Evolutionary conservation across 2,888 invertebrate species (phyloP).

Genomic region (Netelia virgata): DNA sequence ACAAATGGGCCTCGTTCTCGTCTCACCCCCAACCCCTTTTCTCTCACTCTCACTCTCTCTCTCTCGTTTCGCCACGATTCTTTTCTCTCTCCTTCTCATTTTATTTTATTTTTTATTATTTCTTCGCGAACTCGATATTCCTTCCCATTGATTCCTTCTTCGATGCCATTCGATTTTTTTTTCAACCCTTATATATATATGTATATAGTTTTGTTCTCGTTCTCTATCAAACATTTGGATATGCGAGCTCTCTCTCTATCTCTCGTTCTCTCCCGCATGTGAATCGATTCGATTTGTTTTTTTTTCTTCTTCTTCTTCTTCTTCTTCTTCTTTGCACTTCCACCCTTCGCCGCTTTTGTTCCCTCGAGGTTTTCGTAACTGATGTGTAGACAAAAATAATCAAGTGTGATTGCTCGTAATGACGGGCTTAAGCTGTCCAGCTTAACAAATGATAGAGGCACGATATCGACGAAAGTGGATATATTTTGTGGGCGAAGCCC

Average conservation of each 20-base stretch:
- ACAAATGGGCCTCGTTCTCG: conserved; percentile 74
- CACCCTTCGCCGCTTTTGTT: conserved; percentile 11
- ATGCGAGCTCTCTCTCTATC: not conserved
- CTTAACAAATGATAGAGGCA: conserved; percentile 83
- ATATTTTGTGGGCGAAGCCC: not conserved
- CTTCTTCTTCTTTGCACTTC: conserved; percentile 6
- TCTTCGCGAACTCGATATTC: not conserved
- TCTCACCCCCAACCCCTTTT: conserved; percentile 43
- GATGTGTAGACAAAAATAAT: conserved; percentile 84
- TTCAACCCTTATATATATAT: not conserved
- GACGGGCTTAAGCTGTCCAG: conserved; percentile 84
- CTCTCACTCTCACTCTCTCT: conserved; percentile 36
- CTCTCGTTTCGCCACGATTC: conserved; percentile 45
- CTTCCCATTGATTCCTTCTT: conserved; percentile 20
- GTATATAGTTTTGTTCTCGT: not conserved
- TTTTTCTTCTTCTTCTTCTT: not conserved
- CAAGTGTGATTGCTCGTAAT: conserved; percentile 85
- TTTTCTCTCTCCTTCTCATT: conserved; percentile 31
- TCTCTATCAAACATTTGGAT: conserved; percentile 8
- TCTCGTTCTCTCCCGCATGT: not conserved
- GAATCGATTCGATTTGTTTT: not conserved
- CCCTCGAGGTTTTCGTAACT: conserved; percentile 60
- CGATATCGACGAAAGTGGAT: conserved; percentile 12
- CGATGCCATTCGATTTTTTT: not conserved
- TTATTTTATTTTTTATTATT: conserved; percentile 12